phyloP scores from a whole-genome alignment of 2,797 vertebrate genomes.

The Pangasius mekongensis region DNA sequence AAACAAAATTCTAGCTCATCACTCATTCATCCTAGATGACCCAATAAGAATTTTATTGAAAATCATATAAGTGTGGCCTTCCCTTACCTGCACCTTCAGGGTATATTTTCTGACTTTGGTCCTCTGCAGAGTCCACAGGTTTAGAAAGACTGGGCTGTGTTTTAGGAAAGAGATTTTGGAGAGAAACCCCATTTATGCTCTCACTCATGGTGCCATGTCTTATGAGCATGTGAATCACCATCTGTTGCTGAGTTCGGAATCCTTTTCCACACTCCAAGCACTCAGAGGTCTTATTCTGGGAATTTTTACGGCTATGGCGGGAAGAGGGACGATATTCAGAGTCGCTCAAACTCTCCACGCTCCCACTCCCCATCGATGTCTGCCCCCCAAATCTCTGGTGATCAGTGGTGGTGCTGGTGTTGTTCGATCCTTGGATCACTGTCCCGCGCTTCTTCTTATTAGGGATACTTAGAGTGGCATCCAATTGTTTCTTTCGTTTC shows the following conservation, averaged over 20 bases:
- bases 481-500: slow-evolving; percentile 87
- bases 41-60: background rate
- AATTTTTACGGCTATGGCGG: slow-evolving; percentile 69
- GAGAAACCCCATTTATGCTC: slow-evolving; percentile 74
- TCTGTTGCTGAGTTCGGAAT: slow-evolving; percentile 88
- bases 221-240: slow-evolving; percentile 82
- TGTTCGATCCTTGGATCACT: slow-evolving; percentile 49
- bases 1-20: background rate
- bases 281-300: slow-evolving; percentile 83
- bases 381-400: slow-evolving; percentile 47
- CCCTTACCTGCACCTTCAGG: slow-evolving; percentile 53
- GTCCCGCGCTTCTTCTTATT: slow-evolving; percentile 77
- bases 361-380: slow-evolving; percentile 59
- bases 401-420: slow-evolving; percentile 52
- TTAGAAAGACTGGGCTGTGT: slow-evolving; percentile 76
- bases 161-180: slow-evolving; percentile 69
- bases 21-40: background rate
- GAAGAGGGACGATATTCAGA: slow-evolving; percentile 76
- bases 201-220: slow-evolving; percentile 72
- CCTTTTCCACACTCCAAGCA: slow-evolving; percentile 87
- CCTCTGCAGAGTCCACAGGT: slow-evolving; percentile 57
- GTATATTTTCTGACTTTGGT: slow-evolving; percentile 44
- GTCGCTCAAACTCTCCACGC: slow-evolving; percentile 58
- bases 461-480: slow-evolving; percentile 63
- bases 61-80: background rate